Evolutionary conservation across 1,140 invertebrate genomes (phyloP).

Genomic region (Ctenoplectra terminalis): DNA sequence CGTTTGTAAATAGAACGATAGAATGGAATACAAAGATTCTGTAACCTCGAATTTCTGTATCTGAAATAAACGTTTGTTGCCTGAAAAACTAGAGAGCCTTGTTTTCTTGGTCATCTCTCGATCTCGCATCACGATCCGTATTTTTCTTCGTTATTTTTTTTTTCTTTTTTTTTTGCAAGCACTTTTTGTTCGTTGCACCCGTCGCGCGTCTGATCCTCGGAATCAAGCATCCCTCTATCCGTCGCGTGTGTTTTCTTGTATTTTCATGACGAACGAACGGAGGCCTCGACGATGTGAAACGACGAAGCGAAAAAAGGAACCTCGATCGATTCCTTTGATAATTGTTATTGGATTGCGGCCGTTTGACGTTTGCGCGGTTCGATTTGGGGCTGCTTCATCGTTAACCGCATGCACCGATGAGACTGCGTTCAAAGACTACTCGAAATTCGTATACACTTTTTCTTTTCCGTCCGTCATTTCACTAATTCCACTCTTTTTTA

Average conservation of each 20-base stretch:
- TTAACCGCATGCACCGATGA: conserved; percentile 46
- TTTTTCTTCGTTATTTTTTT: conserved; percentile 38
- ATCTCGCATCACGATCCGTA: conserved; percentile 37
- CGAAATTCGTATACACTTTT: neutral
- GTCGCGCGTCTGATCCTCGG: neutral
- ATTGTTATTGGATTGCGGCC: conserved; percentile 18
- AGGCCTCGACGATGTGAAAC: conserved; percentile 44
- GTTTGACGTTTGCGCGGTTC: conserved; percentile 3
- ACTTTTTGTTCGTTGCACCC: conserved; percentile 39
- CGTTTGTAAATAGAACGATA: conserved; percentile 41
- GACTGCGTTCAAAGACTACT: neutral
- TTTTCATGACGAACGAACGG: conserved; percentile 42
- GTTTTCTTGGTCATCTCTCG: conserved; percentile 52
- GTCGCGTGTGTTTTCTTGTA: neutral
- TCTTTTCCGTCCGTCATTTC: neutral
- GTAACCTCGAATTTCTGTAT: conserved; percentile 63
- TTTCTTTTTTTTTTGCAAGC: neutral
- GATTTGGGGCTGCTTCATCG: conserved; percentile 31
- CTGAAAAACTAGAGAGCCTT: conserved; percentile 59
- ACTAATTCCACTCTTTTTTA: neutral
- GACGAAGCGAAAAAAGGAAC: conserved; percentile 32
- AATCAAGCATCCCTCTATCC: conserved; percentile 13
- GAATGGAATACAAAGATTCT: conserved; percentile 24
- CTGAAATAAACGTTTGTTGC: conserved; percentile 70
- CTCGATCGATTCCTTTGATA: conserved; percentile 23